Evolutionary conservation across 1,140 invertebrate genomes (phyloP), one percentile per base, ranked within the genome.

Genomic region (Drosophila guanche): DNA sequence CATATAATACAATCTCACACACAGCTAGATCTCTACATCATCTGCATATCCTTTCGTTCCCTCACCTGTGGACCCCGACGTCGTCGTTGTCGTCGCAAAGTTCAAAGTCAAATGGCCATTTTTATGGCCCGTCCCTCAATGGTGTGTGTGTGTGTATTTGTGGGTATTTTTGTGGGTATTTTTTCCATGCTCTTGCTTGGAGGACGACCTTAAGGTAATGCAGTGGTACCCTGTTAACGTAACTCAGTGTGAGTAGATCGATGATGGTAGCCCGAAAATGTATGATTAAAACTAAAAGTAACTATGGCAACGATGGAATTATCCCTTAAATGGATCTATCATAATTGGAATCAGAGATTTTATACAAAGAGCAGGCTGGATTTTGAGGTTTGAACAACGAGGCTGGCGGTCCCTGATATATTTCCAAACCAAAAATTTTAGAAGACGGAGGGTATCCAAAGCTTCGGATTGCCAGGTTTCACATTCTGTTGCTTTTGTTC

Each of bases 31-130:
- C 46, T 48, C n/a, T 29, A 25, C 47, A 67, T 62, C 63, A 45
- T 45, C 63, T 47, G 63, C 66, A 52, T 52, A 67, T 67, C 65
- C 65, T 66, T 67, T 66, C 33, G 4, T 72, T 66, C 54, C 42
- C 67, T 53, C 60, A 67, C 62, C 66, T 56, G 10, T 37, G 10
- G 33, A 37, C 10, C 33, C 41, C 33, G 25, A 25, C 40, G 14
- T 41, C 46, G 50, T 53, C 57, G 54, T 56, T 58, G 48, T 56
- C 67, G 54, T 71, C 78, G 72, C 53, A 59, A 83, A 83, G 69
- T 83, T 83, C 79, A 83, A 83, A 83, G 79, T 62, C 79, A 83
- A 78, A 74, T 73, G 53, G 66, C 69, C 65, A 77, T 77, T 78
- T 83, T 83, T 78, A 78, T 37, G 58, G 78, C 78, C 33, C 42